A percentile compares a stretch with the other conserved stretches of the same genome.
These are phyloP conservation scores for Ornithorhynchus anatinus DNA, from an alignment of 2,113 vertebrate species.

Conservation along the genomic window DNA sequence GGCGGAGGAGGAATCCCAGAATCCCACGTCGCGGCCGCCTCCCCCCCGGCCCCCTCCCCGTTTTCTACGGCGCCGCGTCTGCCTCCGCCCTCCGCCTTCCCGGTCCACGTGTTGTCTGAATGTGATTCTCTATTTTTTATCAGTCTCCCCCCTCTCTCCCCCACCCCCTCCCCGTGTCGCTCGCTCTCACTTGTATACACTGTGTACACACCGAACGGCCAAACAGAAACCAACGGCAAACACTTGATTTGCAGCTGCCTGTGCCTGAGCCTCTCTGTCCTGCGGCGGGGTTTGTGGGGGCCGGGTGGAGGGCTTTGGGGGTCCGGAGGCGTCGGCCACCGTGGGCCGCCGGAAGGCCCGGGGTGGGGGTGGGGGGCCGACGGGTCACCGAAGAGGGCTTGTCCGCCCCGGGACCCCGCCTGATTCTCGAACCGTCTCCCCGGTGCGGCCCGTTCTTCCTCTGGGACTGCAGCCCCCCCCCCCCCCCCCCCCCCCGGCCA, in stretches of 20 bases:
- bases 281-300: neutral
- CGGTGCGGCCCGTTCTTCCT: too few relatives aligned
- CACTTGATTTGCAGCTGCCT: constrained; percentile 28
- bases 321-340: neutral
- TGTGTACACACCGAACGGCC: constrained; percentile 65
- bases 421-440: too few relatives aligned
- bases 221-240: constrained; percentile 54
- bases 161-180: neutral
- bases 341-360: neutral
- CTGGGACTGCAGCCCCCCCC: too few relatives aligned
- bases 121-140: constrained; percentile 64
- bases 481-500: too few relatives aligned
- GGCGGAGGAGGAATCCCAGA: neutral
- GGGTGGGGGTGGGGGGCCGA: neutral
- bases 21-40: neutral
- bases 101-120: constrained; percentile 32
- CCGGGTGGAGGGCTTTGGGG: neutral
- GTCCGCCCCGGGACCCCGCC: too few relatives aligned
- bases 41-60: constrained; percentile 18
- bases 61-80: constrained; percentile 51
- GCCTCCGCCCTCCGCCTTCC: neutral
- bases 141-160: neutral
- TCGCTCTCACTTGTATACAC: constrained; percentile 62
- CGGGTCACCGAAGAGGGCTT: neutral
- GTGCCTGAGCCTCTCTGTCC: constrained; percentile 31